A percentile compares a stretch with the other conserved stretches of the same genome.
These are phyloP conservation scores for Athrips mouffetella DNA, from an alignment of 2,888 invertebrate genomes.

Conservation along the genomic window DNA sequence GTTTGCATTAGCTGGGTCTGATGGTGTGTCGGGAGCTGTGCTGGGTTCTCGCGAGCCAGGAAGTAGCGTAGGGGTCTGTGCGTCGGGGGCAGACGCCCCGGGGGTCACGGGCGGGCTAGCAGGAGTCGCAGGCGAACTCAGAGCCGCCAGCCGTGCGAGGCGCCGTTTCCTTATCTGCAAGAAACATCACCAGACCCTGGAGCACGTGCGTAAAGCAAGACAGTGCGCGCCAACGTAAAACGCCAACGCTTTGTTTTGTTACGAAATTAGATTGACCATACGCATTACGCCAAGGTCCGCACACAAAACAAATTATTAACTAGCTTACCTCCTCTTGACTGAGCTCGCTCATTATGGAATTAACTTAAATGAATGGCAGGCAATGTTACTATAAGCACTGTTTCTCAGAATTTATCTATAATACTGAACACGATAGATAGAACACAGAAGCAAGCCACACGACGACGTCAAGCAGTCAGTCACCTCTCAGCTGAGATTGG, in stretches of 20 bases:
- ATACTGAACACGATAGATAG: slow-evolving; percentile 44
- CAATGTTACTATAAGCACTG: slow-evolving; percentile 41
- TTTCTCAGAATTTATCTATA: slow-evolving; percentile 49
- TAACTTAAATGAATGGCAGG: slow-evolving; percentile 38
- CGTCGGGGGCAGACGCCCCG: slow-evolving; percentile 56
- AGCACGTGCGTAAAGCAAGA: slow-evolving; percentile 49
- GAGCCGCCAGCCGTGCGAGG: slow-evolving; percentile 83
- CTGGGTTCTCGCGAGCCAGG: slow-evolving; percentile 42
- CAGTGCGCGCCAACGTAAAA: slow-evolving; percentile 45
- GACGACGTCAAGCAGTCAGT: slow-evolving; percentile 74
- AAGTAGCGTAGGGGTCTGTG: slow-evolving; percentile 37
- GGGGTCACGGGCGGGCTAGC: slow-evolving; percentile 71
- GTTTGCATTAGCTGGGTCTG: slow-evolving; percentile 52
- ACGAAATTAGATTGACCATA: slow-evolving; percentile 75
- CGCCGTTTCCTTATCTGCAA: slow-evolving; percentile 86
- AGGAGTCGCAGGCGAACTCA: slow-evolving; percentile 73
- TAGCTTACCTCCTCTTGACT: slow-evolving; percentile 91
- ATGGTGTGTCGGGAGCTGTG: slow-evolving; percentile 51
- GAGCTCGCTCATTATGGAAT: slow-evolving; percentile 86
- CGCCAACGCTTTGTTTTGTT: slow-evolving; percentile 75
- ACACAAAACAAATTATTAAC: slow-evolving; percentile 52
- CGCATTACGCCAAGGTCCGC: slow-evolving; percentile 65
- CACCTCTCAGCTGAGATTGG: slow-evolving; percentile 69
- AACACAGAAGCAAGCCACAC: slow-evolving; percentile 61
- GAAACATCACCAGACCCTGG: slow-evolving; percentile 38